Evolutionary conservation across 2,113 vertebrate species (phyloP), one percentile per base, ranked within the genome.

Genomic region (Rhodinocichla rosea): DNA sequence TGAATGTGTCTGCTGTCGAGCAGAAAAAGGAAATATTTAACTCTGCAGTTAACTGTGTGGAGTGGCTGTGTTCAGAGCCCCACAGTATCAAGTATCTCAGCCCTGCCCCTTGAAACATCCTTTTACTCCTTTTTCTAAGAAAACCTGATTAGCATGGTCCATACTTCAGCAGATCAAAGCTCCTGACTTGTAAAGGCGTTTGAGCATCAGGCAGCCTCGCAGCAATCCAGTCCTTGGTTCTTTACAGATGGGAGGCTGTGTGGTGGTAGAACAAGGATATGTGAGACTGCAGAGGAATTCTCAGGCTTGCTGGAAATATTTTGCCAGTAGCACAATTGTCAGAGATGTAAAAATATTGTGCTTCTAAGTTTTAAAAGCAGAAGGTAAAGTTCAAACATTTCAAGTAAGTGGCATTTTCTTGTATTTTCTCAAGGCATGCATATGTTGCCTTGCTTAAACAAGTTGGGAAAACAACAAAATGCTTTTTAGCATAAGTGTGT

Each of bases 331-430:
- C 20, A 57, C 13, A 76, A 7, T 47, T 68, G 27, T 47, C 50
- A 89, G 44, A 84, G 27, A 52, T 60, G 23, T 56, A 75, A 83
- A 95, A 78, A 75, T 68, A 53, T 24, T 73, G 12, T 53, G 4
- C 11, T 90, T 79, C 45, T 73, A 65, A 16, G 17, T 83, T 94
- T 85, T 84, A 87, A 91, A 96, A 87, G 80, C 75, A 96, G 95
- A 96, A 94, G 68, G 80, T 89, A 89, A 97, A 96, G 91, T 97
- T 97, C 95, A 97, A 92, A 90, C 71, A 52, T 97, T 97, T 96
- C 90, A 96, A 93, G 89, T 57, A 97, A 96, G 49, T 94, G 92
- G 89, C 67, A 95, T 75, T 97, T 97, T 97, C 74, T 86, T 97
- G 68, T 96, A 94, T 96, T 97, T 64, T 15, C 90, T 95, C 65